Evolutionary conservation across 2,888 invertebrate genomes (phyloP).

Genomic region (Melieria picta): DNA sequence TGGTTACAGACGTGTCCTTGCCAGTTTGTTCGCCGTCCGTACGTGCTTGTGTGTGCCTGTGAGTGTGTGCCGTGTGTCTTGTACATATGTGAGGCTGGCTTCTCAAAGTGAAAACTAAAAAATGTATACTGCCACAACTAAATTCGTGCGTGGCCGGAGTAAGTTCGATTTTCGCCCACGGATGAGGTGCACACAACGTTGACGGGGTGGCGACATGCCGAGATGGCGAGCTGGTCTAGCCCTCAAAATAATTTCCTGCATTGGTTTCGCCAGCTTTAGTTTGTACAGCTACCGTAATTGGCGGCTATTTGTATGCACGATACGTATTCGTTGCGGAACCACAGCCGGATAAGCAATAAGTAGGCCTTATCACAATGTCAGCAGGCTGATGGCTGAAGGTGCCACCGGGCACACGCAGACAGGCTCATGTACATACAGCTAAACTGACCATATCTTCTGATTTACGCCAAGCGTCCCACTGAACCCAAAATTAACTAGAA

Average conservation of each 20-base stretch:
- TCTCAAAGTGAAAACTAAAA: constrained; percentile 2
- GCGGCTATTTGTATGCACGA: constrained; percentile 45
- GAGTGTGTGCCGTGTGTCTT: background rate
- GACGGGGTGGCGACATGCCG: no score
- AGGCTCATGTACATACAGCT: no score
- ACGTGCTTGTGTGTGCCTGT: background rate
- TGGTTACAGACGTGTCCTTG: background rate
- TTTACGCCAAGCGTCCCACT: no score
- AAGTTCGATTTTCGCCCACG: background rate
- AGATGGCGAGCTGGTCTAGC: no score
- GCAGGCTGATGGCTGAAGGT: background rate
- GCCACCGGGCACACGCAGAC: no score
- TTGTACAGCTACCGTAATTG: constrained; percentile 17
- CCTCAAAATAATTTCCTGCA: no score
- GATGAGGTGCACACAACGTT: background rate
- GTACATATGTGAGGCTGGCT: background rate
- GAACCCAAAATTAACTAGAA: no score
- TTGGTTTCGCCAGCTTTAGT: no score
- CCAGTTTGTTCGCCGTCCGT: background rate
- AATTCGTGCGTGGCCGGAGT: background rate
- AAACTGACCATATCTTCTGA: no score
- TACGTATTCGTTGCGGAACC: constrained; percentile 6
- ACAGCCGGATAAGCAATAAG: constrained; percentile 14
- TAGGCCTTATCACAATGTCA: background rate
- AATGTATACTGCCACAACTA: background rate